Conservation (phyloP, 2,888 invertebrate genomes). For the Oscheius myriophilus region DNA sequence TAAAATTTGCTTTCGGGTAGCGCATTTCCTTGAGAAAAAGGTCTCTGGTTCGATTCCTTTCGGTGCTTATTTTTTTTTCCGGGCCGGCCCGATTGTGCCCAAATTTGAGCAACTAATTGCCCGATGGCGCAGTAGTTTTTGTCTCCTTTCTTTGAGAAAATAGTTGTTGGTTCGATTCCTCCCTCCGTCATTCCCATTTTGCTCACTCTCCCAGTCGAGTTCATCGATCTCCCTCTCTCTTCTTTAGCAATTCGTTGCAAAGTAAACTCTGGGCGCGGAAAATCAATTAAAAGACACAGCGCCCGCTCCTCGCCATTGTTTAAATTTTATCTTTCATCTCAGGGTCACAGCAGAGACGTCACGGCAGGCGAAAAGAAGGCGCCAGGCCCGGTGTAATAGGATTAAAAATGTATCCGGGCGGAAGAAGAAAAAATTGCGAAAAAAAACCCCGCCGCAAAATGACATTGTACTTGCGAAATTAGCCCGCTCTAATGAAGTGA, state of each 20-base stretch:
- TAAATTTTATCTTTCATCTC: constrained; percentile 31
- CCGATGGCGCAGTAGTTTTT: neutral
- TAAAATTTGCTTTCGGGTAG: no score
- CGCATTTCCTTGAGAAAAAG: no score
- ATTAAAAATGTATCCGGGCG: no score
- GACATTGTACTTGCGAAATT: no score
- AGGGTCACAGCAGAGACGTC: constrained; percentile 16
- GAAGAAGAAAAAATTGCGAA: no score
- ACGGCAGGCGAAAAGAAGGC: constrained; percentile 8
- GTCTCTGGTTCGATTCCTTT: no score
- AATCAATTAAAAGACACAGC: constrained; percentile 23
- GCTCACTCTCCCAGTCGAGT: neutral
- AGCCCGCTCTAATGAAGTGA: neutral
- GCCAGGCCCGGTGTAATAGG: no score
- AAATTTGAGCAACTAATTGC: neutral
- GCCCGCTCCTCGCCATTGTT: constrained; percentile 11
- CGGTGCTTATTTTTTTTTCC: no score
- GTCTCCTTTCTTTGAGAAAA: neutral
- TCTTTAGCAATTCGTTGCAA: constrained; percentile 10
- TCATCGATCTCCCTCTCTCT: neutral
- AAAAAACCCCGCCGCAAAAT: no score
- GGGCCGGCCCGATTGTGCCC: no score
- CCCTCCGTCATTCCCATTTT: neutral
- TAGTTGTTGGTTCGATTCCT: no score
- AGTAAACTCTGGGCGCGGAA: constrained; percentile 22